Base-by-base conservation (phyloP, 2,113 vertebrate genomes). In the Esox niger region DNA sequence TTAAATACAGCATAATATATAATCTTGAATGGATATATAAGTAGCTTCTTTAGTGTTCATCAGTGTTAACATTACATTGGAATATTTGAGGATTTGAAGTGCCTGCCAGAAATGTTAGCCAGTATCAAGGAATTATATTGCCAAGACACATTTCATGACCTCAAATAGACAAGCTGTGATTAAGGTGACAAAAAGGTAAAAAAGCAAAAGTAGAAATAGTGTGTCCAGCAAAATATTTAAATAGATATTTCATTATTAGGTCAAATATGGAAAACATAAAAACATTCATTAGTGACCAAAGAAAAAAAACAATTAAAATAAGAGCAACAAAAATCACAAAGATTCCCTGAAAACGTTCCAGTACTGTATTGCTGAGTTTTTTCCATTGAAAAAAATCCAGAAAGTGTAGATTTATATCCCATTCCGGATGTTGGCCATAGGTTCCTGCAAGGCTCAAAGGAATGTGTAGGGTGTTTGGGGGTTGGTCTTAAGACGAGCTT, bases 361-460 rank as follows among this genome's bases (percentile, higher is more conserved):
- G 86, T 62, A 56, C 84, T 78, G 79, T 82, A 89, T 87, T 88
- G 83, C 80, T 79, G 62, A 71, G 64, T 86, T 77, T 86, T 77
- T 86, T 80, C 77, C 69, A 82, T 56, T 49, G 68, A 83, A 70
- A 79, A 31, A 79, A 31, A 60, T 33, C 62, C 57, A 6, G 8
- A 57, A 47, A 29, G 21, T 67, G 60, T 49, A 31, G 57, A 59
- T 27, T n/a, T 57, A 31, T 59, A 55, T 25, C 35, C 46, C 54
- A 60, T 64, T 74, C 60, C 66, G 71, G 47, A 57, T 67, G 64
- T 70, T 66, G 59, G 43, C 59, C 70, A 62, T 59, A 60, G 64
- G 31, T 69, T 71, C 56, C 31, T 26, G 31, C 23, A 57, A 66
- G 54, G 23, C 52, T 65, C 57, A 69, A 31, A 65, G 69, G 31